Evolutionary conservation across 2,113 vertebrate genomes (phyloP).

Genomic region (Amazona vittata): DNA sequence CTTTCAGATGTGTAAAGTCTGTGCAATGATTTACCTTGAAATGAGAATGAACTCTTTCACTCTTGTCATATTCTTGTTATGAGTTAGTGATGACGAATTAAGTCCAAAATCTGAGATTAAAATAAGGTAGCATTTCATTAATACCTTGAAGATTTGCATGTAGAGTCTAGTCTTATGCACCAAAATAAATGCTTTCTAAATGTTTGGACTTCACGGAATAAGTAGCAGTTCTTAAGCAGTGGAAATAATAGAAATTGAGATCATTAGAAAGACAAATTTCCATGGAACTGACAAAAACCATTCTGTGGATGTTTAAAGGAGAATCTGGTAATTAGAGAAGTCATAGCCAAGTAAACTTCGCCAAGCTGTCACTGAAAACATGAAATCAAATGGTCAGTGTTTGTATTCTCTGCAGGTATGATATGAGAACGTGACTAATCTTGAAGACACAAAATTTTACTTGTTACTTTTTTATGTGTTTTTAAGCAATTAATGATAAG

Average conservation of each 20-base stretch:
- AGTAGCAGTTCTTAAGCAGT: background rate
- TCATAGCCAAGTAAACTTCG: background rate
- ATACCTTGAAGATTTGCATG: background rate
- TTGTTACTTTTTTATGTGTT: background rate
- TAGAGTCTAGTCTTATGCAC: background rate
- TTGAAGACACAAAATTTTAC: background rate
- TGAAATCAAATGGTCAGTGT: background rate
- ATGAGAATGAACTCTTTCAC: background rate
- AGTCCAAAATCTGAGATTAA: background rate
- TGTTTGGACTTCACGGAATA: background rate
- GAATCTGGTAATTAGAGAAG: background rate
- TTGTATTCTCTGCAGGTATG: background rate
- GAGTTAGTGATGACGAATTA: background rate
- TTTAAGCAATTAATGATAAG: background rate
- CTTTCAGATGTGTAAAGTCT: background rate
- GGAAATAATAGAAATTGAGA: background rate
- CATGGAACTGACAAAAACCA: background rate
- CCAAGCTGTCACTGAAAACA: background rate
- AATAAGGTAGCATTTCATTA: background rate
- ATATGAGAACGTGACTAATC: background rate
- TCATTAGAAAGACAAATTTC: background rate
- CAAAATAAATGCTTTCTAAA: background rate
- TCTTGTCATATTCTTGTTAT: background rate
- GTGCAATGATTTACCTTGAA: background rate
- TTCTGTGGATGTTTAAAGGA: background rate